These are phyloP conservation scores for Papilio xuthus DNA, from an alignment of 1,140 invertebrate genomes.

Conservation along the genomic window DNA sequence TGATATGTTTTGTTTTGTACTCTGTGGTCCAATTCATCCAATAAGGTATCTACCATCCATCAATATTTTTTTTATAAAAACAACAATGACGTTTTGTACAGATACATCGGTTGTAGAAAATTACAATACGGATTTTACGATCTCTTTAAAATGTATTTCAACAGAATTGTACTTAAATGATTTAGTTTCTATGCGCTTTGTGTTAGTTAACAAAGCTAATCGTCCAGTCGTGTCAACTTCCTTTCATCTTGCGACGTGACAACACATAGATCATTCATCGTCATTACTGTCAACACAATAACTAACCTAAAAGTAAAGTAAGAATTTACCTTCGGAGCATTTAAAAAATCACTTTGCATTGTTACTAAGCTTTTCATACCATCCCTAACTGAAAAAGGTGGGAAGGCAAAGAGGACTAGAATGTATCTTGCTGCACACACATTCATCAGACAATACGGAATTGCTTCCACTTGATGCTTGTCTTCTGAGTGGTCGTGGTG, in stretches of 20 bases:
- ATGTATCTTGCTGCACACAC: no score
- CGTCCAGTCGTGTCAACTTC: background rate
- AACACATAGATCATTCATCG: background rate
- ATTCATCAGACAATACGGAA: no score
- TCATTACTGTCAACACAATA: constrained; percentile 7
- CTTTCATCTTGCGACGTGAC: background rate
- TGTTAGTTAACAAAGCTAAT: constrained; percentile 7
- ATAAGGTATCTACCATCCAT: no score
- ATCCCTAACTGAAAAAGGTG: background rate
- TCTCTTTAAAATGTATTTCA: constrained; percentile 2
- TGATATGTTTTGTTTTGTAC: no score
- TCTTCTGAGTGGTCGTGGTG: no score
- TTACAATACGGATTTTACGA: background rate
- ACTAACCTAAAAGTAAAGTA: background rate
- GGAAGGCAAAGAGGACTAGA: background rate
- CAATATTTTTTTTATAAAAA: no score
- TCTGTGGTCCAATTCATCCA: no score
- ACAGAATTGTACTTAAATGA: background rate
- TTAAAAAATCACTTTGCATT: background rate
- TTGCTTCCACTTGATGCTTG: no score
- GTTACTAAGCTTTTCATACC: background rate
- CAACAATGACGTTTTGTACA: background rate
- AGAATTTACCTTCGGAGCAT: background rate
- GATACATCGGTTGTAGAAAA: background rate
- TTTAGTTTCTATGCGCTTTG: constrained; percentile 5